Conservation (phyloP, 2,888 invertebrate species). For the Agriopis marginaria region DNA sequence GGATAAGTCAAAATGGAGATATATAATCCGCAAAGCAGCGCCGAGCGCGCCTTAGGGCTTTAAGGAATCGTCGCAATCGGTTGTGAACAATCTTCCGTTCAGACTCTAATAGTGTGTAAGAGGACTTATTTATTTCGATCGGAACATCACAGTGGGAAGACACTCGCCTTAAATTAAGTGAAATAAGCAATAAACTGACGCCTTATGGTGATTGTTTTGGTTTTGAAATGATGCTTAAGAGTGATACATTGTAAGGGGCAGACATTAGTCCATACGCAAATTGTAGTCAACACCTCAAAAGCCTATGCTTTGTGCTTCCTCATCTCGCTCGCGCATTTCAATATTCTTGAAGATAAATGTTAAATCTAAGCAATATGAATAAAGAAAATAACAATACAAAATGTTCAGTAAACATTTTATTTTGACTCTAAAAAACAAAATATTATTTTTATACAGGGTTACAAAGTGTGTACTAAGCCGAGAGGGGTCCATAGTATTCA, state of each 20-base stretch:
- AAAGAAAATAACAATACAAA: no score
- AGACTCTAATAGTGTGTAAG: slow-evolving; percentile 82
- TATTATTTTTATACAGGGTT: no score
- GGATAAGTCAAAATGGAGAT: slow-evolving; percentile 84
- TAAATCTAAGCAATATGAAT: no score
- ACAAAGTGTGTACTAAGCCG: no score
- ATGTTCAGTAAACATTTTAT: no score
- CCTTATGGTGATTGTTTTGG: slow-evolving; percentile 65
- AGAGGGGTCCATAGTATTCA: no score
- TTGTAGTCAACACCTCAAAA: background rate
- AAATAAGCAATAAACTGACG: slow-evolving; percentile 61
- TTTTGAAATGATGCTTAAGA: slow-evolving; percentile 74
- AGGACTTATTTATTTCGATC: slow-evolving; percentile 81
- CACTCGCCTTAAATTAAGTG: slow-evolving; percentile 60
- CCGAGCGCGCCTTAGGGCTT: slow-evolving; percentile 83
- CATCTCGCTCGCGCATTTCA: no score
- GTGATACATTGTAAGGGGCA: slow-evolving; percentile 60
- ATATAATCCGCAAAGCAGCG: slow-evolving; percentile 83
- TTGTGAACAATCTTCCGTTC: slow-evolving; percentile 83
- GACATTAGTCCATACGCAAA: slow-evolving; percentile 20
- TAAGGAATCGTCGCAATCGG: slow-evolving; percentile 83
- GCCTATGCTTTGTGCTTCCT: no score
- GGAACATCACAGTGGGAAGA: slow-evolving; percentile 79
- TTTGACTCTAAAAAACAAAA: no score
- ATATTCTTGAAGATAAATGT: no score